Evolutionary conservation across 2,888 invertebrate genomes (phyloP).

Genomic region (Pachycephus smyrnensis): DNA sequence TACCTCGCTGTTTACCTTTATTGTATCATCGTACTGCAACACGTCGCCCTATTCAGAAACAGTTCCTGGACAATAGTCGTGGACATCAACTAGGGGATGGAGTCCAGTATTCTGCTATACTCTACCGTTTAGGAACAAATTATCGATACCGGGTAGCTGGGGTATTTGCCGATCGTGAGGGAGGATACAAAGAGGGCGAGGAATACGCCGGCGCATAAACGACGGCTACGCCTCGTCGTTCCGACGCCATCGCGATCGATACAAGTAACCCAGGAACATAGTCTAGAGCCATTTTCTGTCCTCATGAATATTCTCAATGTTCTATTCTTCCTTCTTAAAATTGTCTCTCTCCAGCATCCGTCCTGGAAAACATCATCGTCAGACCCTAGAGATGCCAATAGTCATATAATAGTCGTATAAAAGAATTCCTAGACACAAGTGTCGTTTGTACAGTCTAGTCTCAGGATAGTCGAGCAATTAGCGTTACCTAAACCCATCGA

Average conservation of each 20-base stretch:
- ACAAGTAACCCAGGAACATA: slow-evolving; percentile 15
- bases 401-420: neutral
- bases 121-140: neutral
- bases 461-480: slow-evolving; percentile 42
- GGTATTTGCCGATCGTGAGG: slow-evolving; percentile 16
- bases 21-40: neutral
- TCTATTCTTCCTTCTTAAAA: neutral
- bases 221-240: slow-evolving; percentile 46
- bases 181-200: slow-evolving; percentile 29
- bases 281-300: neutral
- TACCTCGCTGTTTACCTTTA: neutral
- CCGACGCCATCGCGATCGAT: slow-evolving; percentile 62
- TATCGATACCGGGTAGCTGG: neutral
- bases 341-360: neutral
- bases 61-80: neutral
- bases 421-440: slow-evolving; percentile 1
- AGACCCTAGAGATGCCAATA: neutral
- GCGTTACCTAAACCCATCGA: slow-evolving; percentile 29
- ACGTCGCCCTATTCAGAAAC: neutral
- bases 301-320: neutral
- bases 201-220: slow-evolving; percentile 8
- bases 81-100: neutral
- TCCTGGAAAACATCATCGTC: neutral
- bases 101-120: too few relatives aligned
- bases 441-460: slow-evolving; percentile 25